Percentiles rank a stretch among this genome's conserved stretches.
These are phyloP conservation scores for Coelopa pilipes DNA, from an alignment of 2,888 invertebrate genomes.

Conservation along the genomic window DNA sequence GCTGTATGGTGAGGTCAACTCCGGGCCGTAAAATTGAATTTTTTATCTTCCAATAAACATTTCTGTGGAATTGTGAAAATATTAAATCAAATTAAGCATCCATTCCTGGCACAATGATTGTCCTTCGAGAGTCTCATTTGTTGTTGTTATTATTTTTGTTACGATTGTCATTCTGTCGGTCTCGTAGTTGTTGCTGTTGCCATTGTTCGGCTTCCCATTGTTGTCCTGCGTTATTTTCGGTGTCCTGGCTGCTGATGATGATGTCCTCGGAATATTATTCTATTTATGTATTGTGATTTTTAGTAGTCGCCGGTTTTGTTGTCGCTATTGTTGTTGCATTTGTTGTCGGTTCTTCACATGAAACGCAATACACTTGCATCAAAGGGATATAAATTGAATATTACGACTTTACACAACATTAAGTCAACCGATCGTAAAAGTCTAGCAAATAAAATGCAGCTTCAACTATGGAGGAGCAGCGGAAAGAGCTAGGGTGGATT, in stretches of 20 bases:
- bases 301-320: background rate
- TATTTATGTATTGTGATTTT: background rate
- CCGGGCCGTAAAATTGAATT: too few species aligned
- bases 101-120: conserved; percentile 2
- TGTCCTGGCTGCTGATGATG: too few species aligned
- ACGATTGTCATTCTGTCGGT: background rate
- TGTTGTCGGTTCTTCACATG: conserved; percentile 8
- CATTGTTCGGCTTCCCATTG: background rate
- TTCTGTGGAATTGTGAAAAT: conserved; percentile 18
- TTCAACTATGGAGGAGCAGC: too few species aligned
- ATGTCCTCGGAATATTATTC: too few species aligned
- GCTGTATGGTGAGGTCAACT: too few species aligned
- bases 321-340: conserved; percentile 1
- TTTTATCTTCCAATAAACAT: background rate
- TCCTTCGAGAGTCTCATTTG: background rate
- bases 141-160: background rate
- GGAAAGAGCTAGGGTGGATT: too few species aligned
- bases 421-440: conserved; percentile 35
- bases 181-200: background rate
- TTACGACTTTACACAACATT: conserved; percentile 39
- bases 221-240: too few species aligned
- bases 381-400: conserved; percentile 32
- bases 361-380: conserved; percentile 4
- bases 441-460: background rate
- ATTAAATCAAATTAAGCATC: conserved; percentile 26